A percentile compares a stretch with the other conserved stretches of the same genome.
Evolutionary conservation across 2,888 invertebrate genomes (phyloP).

Genomic region (Drosophila kambysellisi): DNA sequence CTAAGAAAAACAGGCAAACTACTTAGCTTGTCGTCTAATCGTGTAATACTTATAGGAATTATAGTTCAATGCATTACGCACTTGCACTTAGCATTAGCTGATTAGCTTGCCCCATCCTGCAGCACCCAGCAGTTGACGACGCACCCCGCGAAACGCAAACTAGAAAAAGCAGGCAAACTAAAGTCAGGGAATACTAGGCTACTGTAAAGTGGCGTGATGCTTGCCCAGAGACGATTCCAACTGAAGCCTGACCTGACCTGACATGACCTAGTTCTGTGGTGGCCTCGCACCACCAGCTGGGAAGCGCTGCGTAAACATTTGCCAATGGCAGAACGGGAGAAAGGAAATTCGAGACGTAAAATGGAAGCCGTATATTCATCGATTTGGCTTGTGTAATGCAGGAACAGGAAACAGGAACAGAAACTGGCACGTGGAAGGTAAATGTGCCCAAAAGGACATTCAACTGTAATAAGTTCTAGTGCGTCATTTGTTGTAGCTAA

Average conservation of each 20-base stretch:
- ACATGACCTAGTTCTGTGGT: slow-evolving; percentile 68
- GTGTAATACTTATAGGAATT: background rate
- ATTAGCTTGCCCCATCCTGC: slow-evolving; percentile 32
- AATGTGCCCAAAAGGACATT: slow-evolving; percentile 57
- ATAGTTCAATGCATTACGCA: background rate
- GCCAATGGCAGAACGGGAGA: slow-evolving; percentile 3
- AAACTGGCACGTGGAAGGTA: slow-evolving; percentile 17
- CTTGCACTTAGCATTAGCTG: slow-evolving; percentile 33
- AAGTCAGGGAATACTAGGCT: slow-evolving; percentile 1
- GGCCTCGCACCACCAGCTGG: slow-evolving; percentile 34
- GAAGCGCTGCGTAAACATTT: slow-evolving; percentile 40
- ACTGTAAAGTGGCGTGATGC: slow-evolving; percentile 61
- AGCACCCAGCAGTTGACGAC: slow-evolving; percentile 12
- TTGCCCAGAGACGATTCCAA: slow-evolving; percentile 4
- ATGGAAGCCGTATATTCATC: slow-evolving; percentile 64
- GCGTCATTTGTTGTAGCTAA: slow-evolving; percentile 29
- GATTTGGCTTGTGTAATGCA: slow-evolving; percentile 50
- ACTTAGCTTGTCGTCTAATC: background rate
- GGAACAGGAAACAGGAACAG: background rate
- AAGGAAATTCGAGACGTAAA: slow-evolving; percentile 48
- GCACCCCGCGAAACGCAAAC: slow-evolving; percentile 27
- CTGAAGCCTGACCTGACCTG: slow-evolving; percentile 40
- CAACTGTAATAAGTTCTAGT: slow-evolving; percentile 48
- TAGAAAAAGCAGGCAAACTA: slow-evolving; percentile 11
- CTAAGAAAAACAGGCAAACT: background rate